Base-by-base conservation (phyloP, 2,797 vertebrate genomes). In the Zalophus californianus region DNA sequence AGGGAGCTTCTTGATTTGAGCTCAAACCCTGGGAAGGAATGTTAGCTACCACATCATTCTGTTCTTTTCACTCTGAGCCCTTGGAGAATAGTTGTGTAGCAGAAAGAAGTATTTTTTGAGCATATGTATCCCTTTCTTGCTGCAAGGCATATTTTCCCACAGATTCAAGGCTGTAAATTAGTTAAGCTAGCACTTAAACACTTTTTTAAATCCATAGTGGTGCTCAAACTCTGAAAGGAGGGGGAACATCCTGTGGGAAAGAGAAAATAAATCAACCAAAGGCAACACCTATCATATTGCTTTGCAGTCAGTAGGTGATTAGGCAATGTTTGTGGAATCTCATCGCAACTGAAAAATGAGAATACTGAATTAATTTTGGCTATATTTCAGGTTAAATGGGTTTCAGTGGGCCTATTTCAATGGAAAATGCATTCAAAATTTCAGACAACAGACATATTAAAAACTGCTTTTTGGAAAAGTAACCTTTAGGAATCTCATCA, bases 381-480 rank as follows among this genome's bases (percentile, higher is more conserved):
- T 91, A 11, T 87, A 86, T 96, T 97, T 96, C 86, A 89, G 35
- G 44, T 89, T 91, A 85, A 95, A 56, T 86, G 66, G 56, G 75
- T 92, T 95, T 95, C 86, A 90, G 29, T 87, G 80, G 58, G 44
- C 70, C 87, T 91, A 44, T 92, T 82, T 95, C 93, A 50, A 20
- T 85, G 70, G 93, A 91, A 96, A 97, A 68, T 56, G 38, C 86
- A 88, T 86, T 97, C 68, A 44, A 52, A 92, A 58, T 89, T 78
- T 86, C 75, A 96, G 90, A 88, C 77, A 97, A 62, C 52, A 72
- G 54, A 85, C 82, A 38, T 94, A 78, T 52, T 50, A 86, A 97
- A 91, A 95, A 72, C 58, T 35, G 38, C 83, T 73, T 96, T 95
- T 90, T 80, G 35, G 70, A 95, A 91, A 96, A 95, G 82, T 75